Conservation (phyloP, 2,888 invertebrate species). For the Carterocephalus palaemon region DNA sequence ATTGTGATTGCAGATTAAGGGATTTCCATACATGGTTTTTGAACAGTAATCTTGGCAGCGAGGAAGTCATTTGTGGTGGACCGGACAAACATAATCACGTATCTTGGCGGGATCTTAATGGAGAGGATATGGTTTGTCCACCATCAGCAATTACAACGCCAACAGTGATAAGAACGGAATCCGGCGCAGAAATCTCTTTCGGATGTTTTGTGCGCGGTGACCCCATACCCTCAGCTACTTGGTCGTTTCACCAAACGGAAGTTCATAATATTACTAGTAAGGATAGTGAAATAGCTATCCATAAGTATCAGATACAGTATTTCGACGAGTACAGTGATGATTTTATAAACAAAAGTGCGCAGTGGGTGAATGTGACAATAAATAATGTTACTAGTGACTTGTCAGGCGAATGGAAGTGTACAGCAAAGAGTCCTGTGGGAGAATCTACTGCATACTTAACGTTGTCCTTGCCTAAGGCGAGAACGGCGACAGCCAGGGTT, state of each 20-base stretch:
- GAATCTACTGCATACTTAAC: slow-evolving; percentile 80
- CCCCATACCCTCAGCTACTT: slow-evolving; percentile 87
- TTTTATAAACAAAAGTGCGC: slow-evolving; percentile 69
- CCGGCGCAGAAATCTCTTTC: slow-evolving; percentile 89
- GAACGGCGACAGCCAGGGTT: slow-evolving; percentile 87
- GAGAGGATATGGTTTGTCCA: slow-evolving; percentile 88
- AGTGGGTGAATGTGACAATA: slow-evolving; percentile 90
- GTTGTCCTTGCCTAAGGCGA: slow-evolving; percentile 72
- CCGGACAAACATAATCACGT: slow-evolving; percentile 83
- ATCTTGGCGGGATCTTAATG: slow-evolving; percentile 86
- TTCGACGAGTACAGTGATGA: slow-evolving; percentile 64
- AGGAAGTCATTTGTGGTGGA: slow-evolving; percentile 84
- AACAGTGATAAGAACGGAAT: slow-evolving; percentile 82
- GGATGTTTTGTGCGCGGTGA: slow-evolving; percentile 89
- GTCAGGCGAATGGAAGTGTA: slow-evolving; percentile 91
- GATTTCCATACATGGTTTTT: slow-evolving; percentile 91
- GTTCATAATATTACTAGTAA: slow-evolving; percentile 53
- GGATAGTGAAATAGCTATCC: slow-evolving; percentile 55
- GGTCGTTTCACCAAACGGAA: slow-evolving; percentile 84
- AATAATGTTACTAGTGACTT: slow-evolving; percentile 89
- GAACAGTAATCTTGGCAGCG: slow-evolving; percentile 85
- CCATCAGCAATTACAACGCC: slow-evolving; percentile 82
- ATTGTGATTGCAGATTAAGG: slow-evolving; percentile 91
- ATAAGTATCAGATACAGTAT: slow-evolving; percentile 49
- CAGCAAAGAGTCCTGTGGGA: slow-evolving; percentile 83